These are phyloP conservation scores for Geodia barretti DNA, from an alignment of 37 sponge, comb jelly and placozoan genomes.

Conservation along the genomic window DNA sequence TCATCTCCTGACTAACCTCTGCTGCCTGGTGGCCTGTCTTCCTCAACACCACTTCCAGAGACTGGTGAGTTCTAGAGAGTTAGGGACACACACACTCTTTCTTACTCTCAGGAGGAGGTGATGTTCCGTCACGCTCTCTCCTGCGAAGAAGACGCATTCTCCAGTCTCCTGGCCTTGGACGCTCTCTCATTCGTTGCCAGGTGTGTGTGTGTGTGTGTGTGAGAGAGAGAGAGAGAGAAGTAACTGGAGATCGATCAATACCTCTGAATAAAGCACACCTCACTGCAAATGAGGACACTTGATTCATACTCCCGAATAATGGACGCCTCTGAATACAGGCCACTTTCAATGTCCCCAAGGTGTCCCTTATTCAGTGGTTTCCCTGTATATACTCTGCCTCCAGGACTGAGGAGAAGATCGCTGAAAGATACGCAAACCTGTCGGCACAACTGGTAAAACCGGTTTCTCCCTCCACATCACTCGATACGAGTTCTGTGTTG, in stretches of 20 bases:
- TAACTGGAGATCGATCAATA: no score
- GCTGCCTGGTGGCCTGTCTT: conserved; percentile 9
- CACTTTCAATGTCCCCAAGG: no score
- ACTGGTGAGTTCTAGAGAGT: conserved; percentile 17
- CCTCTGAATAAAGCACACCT: no score
- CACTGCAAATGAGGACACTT: no score
- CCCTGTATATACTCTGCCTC: no score
- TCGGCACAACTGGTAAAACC: background rate
- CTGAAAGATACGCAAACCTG: background rate
- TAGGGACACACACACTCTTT: no score
- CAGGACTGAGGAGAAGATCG: background rate
- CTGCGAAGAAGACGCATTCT: background rate
- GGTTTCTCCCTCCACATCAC: no score
- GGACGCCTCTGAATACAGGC: no score
- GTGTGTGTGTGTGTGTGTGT: background rate
- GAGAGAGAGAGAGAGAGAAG: no score
- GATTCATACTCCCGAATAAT: no score
- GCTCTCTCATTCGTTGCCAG: background rate
- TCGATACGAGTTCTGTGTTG: no score
- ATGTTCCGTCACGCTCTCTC: background rate
- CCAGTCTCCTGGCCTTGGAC: background rate
- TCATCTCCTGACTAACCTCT: conserved; percentile 33
- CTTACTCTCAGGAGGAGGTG: background rate
- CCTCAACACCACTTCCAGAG: conserved; percentile 13
- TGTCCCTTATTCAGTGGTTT: no score